These are phyloP conservation scores for Xanthia icteritia DNA, from an alignment of 2,888 invertebrate species.

Conservation along the genomic window DNA sequence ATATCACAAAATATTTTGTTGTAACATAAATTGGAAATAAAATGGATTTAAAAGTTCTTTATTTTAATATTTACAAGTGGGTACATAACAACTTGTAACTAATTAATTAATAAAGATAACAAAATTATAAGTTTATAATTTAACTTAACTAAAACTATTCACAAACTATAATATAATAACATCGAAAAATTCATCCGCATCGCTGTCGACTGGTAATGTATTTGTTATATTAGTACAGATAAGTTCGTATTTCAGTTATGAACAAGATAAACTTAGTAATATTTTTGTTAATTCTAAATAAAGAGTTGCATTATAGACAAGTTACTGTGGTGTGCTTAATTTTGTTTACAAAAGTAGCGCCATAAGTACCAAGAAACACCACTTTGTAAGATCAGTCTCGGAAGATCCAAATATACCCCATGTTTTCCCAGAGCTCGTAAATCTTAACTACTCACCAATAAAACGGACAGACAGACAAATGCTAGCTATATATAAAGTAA, in stretches of 20 bases:
- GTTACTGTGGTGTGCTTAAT: not conserved
- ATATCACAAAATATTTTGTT: no score
- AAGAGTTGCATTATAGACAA: not conserved
- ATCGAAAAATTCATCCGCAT: no score
- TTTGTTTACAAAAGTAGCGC: not conserved
- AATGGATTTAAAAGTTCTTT: no score
- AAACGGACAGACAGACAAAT: constrained; percentile 85
- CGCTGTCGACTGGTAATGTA: no score
- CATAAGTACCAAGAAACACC: constrained; percentile 1
- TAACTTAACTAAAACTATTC: no score
- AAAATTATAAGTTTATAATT: no score
- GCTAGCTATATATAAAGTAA: constrained; percentile 75
- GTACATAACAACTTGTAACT: no score
- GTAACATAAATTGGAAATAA: no score
- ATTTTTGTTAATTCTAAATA: not conserved
- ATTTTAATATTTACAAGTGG: no score
- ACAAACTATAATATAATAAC: no score
- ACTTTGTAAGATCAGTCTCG: constrained; percentile 21
- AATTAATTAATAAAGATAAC: no score
- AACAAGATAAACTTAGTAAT: not conserved
- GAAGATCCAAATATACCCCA: constrained; percentile 70
- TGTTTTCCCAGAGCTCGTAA: constrained; percentile 79
- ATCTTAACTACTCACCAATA: constrained; percentile 81
- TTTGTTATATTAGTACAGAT: no score
- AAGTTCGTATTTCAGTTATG: not conserved